Percentiles rank a stretch among this genome's conserved stretches.
These are phyloP conservation scores for Lasiommata megera DNA, from an alignment of 2,888 invertebrate species.

Conservation along the genomic window DNA sequence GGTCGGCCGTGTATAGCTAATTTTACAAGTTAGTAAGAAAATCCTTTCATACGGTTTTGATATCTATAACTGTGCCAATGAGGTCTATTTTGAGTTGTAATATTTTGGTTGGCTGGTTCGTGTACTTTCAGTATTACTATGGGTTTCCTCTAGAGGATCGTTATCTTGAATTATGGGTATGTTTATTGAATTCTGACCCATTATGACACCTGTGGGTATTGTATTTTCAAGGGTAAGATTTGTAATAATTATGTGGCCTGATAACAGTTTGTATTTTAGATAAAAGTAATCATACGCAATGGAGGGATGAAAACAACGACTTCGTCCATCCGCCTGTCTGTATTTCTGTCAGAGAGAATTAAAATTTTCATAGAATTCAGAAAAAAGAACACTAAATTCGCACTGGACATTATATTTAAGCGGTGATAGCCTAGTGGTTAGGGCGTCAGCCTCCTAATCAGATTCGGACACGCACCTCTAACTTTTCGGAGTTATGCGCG, in stretches of 20 bases:
- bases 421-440: too few species aligned
- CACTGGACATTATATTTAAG: too few species aligned
- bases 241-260: too few species aligned
- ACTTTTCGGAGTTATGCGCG: too few species aligned
- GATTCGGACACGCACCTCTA: too few species aligned
- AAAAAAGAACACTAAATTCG: too few species aligned
- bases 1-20: neutral
- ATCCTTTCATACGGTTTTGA: neutral
- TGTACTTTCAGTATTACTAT: constrained; percentile 5
- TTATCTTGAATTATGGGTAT: constrained; percentile 17
- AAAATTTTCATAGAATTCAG: too few species aligned
- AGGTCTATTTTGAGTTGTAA: neutral
- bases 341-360: too few species aligned
- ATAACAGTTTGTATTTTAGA: neutral
- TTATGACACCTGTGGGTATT: constrained; percentile 14
- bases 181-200: constrained; percentile 20
- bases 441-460: too few species aligned
- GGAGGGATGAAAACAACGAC: too few species aligned
- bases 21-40: neutral
- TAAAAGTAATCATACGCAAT: neutral
- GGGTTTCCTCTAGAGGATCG: constrained; percentile 12
- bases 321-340: too few species aligned
- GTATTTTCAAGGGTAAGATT: neutral
- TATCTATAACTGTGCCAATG: neutral
- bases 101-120: neutral